Conservation (phyloP, 2,113 vertebrate species). For the Microcebus ravelobensis region DNA sequence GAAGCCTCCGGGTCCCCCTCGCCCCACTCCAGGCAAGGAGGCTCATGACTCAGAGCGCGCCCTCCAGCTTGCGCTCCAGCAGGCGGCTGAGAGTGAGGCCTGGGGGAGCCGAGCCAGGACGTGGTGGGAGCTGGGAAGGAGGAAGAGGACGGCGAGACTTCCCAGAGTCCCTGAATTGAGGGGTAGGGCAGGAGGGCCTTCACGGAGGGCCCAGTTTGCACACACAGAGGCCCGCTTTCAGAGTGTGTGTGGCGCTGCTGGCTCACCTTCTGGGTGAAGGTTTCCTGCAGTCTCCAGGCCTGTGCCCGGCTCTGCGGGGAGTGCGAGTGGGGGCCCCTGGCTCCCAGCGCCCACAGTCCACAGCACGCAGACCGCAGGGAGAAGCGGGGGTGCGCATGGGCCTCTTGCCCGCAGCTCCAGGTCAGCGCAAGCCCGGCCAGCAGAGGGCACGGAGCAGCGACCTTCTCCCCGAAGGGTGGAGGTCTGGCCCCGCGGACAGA, state of each 20-base stretch:
- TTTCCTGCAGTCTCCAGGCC: not conserved
- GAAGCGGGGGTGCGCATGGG: fast-evolving
- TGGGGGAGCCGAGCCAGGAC: fast-evolving
- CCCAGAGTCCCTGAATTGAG: not conserved
- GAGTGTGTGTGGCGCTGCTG: not conserved
- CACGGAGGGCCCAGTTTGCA: not conserved
- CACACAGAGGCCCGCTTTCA: not conserved
- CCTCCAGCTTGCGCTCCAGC: not conserved
- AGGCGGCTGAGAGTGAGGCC: too few species aligned
- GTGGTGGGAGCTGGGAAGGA: not conserved
- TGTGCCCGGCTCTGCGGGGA: not conserved
- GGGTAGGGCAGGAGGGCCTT: not conserved
- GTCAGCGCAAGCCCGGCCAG: not conserved
- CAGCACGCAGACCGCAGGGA: not conserved
- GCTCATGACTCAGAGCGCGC: not conserved
- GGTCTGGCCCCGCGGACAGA: not conserved
- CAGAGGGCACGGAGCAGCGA: too few species aligned
- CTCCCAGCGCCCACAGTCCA: not conserved
- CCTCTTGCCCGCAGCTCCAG: not conserved
- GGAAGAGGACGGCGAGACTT: too few species aligned
- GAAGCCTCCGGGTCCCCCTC: too few species aligned
- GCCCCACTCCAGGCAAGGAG: too few species aligned
- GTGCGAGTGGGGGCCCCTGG: too few species aligned
- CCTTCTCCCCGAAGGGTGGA: not conserved
- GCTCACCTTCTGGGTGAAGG: not conserved